A percentile compares a stretch with the other conserved stretches of the same genome.
Conservation (phyloP, 1,140 invertebrate species). For the Adoxophyes honmai region DNA sequence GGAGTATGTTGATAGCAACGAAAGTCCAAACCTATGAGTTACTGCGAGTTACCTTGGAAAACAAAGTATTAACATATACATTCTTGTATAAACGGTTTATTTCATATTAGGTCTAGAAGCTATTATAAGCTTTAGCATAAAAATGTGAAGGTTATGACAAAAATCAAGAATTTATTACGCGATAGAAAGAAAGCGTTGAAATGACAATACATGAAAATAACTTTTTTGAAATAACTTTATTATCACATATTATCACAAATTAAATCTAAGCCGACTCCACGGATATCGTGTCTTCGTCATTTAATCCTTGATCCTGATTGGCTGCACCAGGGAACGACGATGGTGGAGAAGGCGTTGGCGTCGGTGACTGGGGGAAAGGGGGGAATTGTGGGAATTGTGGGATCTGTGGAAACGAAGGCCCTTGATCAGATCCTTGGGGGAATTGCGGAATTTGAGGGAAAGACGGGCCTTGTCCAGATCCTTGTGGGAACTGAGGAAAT, state of each 20-base stretch:
- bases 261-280: constrained; percentile 48
- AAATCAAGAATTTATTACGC: too few relatives aligned
- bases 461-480: constrained; percentile 18
- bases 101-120: too few relatives aligned
- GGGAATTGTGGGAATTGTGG: constrained; percentile 26
- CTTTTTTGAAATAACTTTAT: background rate
- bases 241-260: background rate
- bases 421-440: constrained; percentile 8
- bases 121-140: too few relatives aligned
- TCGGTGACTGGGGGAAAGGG: constrained; percentile 15
- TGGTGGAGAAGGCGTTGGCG: constrained; percentile 25
- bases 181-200: too few relatives aligned
- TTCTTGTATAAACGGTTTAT: too few relatives aligned
- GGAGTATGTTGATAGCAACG: background rate
- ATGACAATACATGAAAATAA: background rate
- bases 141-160: too few relatives aligned
- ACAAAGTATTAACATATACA: too few relatives aligned
- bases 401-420: constrained; percentile 22
- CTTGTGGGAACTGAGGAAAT: constrained; percentile 13
- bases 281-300: constrained; percentile 60
- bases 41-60: too few relatives aligned
- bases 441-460: constrained; percentile 26
- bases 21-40: too few relatives aligned
- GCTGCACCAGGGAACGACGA: constrained; percentile 31
- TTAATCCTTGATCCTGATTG: constrained; percentile 38